These are phyloP conservation scores for Hydrophis major DNA, from an alignment of 2,797 vertebrate species.

Conservation along the genomic window DNA sequence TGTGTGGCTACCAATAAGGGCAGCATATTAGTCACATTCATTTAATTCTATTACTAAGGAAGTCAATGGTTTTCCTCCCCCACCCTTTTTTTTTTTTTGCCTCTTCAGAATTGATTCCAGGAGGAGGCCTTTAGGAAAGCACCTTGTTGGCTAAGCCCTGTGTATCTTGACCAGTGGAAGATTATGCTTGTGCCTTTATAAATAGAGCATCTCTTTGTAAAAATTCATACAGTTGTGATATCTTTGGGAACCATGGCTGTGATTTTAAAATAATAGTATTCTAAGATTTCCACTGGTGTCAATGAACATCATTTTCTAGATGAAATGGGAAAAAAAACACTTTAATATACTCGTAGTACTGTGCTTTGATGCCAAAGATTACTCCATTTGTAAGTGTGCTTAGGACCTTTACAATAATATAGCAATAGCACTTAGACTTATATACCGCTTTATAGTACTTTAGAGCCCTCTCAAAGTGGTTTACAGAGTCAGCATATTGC, in stretches of 20 bases:
- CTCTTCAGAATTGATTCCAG: neutral
- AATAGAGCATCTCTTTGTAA: neutral
- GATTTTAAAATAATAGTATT: neutral
- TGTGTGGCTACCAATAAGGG: neutral
- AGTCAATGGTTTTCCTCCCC: neutral
- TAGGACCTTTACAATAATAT: neutral
- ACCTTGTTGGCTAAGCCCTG: neutral
- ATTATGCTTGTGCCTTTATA: neutral
- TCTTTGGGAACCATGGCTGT: neutral
- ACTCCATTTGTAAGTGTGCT: neutral
- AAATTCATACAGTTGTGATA: neutral
- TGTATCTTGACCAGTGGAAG: neutral
- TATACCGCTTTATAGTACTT: too few species aligned
- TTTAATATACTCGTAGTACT: neutral
- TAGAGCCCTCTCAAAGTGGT: too few species aligned
- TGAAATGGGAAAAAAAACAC: neutral
- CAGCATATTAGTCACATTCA: neutral
- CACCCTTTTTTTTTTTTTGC: neutral
- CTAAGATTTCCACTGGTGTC: neutral
- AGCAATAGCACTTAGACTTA: too few species aligned
- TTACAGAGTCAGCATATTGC: too few species aligned
- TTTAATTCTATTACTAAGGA: neutral
- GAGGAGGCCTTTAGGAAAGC: neutral
- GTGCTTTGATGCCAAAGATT: neutral
- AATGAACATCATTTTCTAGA: neutral